phyloP scores from a whole-genome alignment of 23 tunicate species.

The Oikopleura dioica region DNA sequence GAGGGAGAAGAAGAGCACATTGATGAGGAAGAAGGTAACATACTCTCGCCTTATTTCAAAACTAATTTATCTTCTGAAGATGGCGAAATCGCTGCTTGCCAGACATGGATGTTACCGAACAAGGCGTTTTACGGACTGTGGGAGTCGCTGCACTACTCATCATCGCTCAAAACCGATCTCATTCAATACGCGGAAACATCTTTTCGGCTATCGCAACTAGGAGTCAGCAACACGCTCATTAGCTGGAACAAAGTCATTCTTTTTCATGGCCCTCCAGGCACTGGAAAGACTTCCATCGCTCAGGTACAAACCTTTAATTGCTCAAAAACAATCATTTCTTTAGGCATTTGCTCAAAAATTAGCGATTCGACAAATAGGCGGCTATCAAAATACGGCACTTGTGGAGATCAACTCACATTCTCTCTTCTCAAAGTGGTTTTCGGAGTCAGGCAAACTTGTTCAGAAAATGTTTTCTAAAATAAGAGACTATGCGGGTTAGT shows the following conservation, averaged over 20 bases:
- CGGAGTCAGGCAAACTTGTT: constrained; percentile 92
- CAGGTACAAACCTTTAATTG: neutral
- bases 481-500: neutral
- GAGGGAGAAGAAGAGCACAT: neutral
- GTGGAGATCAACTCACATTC: constrained; percentile 91
- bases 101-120: constrained; percentile 42
- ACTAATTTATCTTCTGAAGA: too few species aligned
- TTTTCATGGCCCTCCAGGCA: constrained; percentile 97
- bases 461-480: constrained; percentile 85
- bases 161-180: constrained; percentile 40
- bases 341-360: constrained; percentile 83
- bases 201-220: constrained; percentile 31
- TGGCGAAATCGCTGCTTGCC: constrained; percentile 52
- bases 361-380: constrained; percentile 34
- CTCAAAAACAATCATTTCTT: neutral
- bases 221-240: constrained; percentile 37
- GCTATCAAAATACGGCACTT: constrained; percentile 30
- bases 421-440: constrained; percentile 92
- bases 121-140: constrained; percentile 26
- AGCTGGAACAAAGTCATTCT: constrained; percentile 80
- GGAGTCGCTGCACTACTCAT: constrained; percentile 39
- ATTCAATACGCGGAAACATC: constrained; percentile 33
- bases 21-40: neutral
- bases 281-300: constrained; percentile 88
- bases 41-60: too few species aligned